Evolutionary conservation across 2,113 vertebrate genomes (phyloP).

Genomic region (human (Homo sapiens)): DNA sequence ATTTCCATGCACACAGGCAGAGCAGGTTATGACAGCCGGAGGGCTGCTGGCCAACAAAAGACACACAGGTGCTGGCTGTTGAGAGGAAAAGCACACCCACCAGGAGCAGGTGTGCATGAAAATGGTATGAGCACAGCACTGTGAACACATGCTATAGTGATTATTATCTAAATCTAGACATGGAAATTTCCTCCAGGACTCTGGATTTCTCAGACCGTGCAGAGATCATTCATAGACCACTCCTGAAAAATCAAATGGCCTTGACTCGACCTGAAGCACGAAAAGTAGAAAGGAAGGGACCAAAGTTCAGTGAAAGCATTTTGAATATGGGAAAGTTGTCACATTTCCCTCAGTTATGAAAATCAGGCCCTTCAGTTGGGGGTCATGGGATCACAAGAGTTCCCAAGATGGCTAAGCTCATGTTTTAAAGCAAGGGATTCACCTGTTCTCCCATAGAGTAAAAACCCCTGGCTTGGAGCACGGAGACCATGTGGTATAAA

Average conservation of each 20-base stretch:
- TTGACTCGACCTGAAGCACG: not conserved
- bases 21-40: not conserved
- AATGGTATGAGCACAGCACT: not conserved
- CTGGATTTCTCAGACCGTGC: not conserved
- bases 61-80: constrained; percentile 2
- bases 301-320: not conserved
- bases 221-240: not conserved
- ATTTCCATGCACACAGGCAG: not conserved
- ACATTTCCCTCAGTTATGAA: constrained; percentile 17
- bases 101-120: constrained; percentile 13
- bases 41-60: not conserved
- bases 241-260: constrained; percentile 32
- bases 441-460: not conserved
- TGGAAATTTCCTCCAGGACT: not conserved
- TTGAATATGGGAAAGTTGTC: not conserved
- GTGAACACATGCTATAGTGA: not conserved
- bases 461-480: constrained; percentile 6
- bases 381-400: not conserved
- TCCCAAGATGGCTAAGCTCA: not conserved
- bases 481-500: not conserved
- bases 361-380: not conserved
- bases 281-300: not conserved
- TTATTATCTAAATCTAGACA: constrained; percentile 41
- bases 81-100: not conserved
- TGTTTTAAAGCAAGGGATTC: constrained; percentile 30